Evolutionary conservation across 2,888 invertebrate species (phyloP).

Genomic region (Heterodera filipjevi): DNA sequence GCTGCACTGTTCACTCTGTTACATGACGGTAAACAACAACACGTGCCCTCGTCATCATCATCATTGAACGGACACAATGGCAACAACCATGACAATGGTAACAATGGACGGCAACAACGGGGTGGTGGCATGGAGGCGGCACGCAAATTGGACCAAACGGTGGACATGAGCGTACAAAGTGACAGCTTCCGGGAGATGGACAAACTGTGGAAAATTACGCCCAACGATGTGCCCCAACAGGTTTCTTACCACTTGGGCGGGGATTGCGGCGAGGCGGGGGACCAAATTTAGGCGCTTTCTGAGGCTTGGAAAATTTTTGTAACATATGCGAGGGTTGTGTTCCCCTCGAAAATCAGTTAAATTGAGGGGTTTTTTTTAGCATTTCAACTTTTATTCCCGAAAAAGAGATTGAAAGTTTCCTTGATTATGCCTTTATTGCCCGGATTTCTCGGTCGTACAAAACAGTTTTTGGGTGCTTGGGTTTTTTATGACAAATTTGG

Average conservation of each 20-base stretch:
- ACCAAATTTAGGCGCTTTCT: neutral
- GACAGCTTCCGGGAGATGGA: conserved; percentile 54
- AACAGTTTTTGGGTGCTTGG: too few relatives aligned
- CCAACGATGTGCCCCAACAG: conserved; percentile 58
- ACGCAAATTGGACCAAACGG: conserved; percentile 58
- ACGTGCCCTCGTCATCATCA: neutral
- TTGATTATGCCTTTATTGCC: too few relatives aligned
- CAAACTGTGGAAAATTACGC: conserved; percentile 61
- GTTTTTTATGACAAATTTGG: too few relatives aligned
- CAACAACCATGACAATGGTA: neutral
- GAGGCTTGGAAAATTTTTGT: neutral
- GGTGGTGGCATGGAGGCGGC: conserved; percentile 35
- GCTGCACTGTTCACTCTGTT: conserved; percentile 53
- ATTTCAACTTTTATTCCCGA: too few relatives aligned
- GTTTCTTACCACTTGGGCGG: too few relatives aligned
- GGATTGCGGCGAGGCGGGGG: too few relatives aligned
- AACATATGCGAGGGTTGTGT: too few relatives aligned
- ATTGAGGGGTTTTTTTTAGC: too few relatives aligned
- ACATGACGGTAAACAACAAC: conserved; percentile 53
- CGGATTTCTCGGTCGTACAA: too few relatives aligned
- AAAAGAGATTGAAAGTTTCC: too few relatives aligned
- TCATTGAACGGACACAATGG: neutral
- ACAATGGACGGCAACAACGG: neutral
- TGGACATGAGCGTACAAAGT: conserved; percentile 60
- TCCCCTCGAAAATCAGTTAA: too few relatives aligned